These are phyloP conservation scores for Aldabrachelys gigantea DNA, from an alignment of 2,113 vertebrate genomes.

Conservation along the genomic window DNA sequence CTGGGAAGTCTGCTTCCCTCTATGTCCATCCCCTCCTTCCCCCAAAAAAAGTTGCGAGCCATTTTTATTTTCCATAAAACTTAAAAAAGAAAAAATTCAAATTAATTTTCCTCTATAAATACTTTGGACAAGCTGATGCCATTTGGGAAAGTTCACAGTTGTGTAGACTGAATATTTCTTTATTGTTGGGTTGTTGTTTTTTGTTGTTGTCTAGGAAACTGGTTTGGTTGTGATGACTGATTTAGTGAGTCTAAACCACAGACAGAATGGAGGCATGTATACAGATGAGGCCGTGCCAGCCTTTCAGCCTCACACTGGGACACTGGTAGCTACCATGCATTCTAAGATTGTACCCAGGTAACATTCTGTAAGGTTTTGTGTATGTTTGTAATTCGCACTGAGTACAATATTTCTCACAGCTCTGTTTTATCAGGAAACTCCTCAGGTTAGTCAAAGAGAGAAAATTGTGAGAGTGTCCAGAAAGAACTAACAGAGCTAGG, in stretches of 20 bases:
- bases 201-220: conserved; percentile 82
- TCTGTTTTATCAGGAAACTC: fast-evolving
- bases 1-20: not conserved
- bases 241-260: conserved; percentile 90
- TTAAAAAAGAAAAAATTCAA: not conserved
- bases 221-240: conserved; percentile 94
- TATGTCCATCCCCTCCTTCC: not conserved
- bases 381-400: fast-evolving
- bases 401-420: not conserved
- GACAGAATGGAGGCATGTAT: conserved; percentile 91
- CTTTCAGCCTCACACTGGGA: conserved; percentile 91
- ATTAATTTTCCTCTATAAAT: not conserved
- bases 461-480: fast-evolving
- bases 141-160: not conserved
- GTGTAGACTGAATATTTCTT: not conserved
- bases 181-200: conserved; percentile 13
- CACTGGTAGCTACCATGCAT: conserved; percentile 81
- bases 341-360: conserved; percentile 83
- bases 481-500: not conserved
- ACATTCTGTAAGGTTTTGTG: fast-evolving
- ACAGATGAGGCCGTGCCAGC: conserved; percentile 90
- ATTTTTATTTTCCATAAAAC: not conserved
- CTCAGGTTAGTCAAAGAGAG: not conserved
- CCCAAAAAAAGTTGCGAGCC: not conserved
- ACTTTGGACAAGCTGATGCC: not conserved